Evolutionary conservation across 2,113 vertebrate genomes (phyloP).

Genomic region (Centropristis striata): DNA sequence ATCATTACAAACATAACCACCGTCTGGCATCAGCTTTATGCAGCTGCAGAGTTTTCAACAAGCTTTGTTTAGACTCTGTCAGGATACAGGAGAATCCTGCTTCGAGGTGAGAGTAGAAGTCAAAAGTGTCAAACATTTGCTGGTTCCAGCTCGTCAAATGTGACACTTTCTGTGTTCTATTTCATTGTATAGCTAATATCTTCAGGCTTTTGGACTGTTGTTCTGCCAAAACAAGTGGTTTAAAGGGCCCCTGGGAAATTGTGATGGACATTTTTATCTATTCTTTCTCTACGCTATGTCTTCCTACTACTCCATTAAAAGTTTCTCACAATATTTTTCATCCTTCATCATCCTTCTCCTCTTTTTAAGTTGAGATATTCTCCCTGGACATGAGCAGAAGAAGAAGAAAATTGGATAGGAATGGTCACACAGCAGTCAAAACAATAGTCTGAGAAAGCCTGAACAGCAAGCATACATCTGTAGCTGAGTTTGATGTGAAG

Average conservation of each 20-base stretch:
- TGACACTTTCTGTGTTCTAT: constrained; percentile 23
- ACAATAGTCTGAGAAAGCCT: constrained; percentile 7
- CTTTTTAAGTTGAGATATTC: background rate
- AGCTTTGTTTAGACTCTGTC: constrained; percentile 32
- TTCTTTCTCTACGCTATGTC: background rate
- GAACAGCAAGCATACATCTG: constrained; percentile 4
- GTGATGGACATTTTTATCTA: background rate
- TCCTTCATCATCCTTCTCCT: background rate
- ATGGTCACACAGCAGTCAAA: background rate
- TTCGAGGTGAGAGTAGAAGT: constrained; percentile 39
- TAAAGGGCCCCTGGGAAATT: background rate
- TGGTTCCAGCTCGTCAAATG: constrained; percentile 22
- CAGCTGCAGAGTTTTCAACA: constrained; percentile 26
- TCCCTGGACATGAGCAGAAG: background rate
- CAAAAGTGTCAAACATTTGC: constrained; percentile 1
- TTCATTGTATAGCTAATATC: background rate
- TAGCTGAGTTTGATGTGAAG: constrained; percentile 11
- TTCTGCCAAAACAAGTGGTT: background rate
- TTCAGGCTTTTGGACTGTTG: background rate
- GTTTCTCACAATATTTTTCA: background rate
- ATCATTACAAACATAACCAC: constrained; percentile 26
- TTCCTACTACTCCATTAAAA: background rate
- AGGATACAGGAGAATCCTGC: constrained; percentile 26
- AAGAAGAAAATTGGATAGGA: background rate
- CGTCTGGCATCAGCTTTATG: constrained; percentile 15